Conservation (phyloP, 2,113 vertebrate genomes). For the Bufo bufo region DNA sequence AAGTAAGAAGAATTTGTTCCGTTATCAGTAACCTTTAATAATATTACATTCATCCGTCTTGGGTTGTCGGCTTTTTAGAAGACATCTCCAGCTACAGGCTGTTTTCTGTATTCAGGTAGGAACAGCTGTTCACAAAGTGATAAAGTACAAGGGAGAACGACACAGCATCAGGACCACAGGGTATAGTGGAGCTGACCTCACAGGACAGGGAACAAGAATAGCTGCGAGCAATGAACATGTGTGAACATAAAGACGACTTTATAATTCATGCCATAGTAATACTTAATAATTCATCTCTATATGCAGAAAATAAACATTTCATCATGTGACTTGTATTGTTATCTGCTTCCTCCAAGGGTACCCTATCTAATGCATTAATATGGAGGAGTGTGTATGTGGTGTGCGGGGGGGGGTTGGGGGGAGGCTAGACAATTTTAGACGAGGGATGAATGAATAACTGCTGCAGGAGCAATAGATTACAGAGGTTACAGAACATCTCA, state of each 20-base stretch:
- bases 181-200: neutral
- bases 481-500: neutral
- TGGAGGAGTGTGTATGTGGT: neutral
- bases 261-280: neutral
- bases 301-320: neutral
- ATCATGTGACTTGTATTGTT: neutral
- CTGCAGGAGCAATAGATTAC: neutral
- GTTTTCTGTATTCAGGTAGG: neutral
- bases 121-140: neutral
- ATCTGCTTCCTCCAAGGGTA: neutral
- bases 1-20: neutral
- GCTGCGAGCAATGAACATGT: neutral
- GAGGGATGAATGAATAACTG: neutral
- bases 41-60: neutral
- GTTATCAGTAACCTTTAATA: neutral
- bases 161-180: neutral
- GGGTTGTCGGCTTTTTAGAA: neutral
- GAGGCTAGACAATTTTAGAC: too few relatives aligned
- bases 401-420: too few relatives aligned
- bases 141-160: neutral
- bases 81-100: neutral
- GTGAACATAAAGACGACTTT: neutral
- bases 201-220: neutral
- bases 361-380: neutral
- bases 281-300: constrained; percentile 12